phyloP scores from a whole-genome alignment of 1,140 invertebrate species.

The Brachionus plicatilis region DNA sequence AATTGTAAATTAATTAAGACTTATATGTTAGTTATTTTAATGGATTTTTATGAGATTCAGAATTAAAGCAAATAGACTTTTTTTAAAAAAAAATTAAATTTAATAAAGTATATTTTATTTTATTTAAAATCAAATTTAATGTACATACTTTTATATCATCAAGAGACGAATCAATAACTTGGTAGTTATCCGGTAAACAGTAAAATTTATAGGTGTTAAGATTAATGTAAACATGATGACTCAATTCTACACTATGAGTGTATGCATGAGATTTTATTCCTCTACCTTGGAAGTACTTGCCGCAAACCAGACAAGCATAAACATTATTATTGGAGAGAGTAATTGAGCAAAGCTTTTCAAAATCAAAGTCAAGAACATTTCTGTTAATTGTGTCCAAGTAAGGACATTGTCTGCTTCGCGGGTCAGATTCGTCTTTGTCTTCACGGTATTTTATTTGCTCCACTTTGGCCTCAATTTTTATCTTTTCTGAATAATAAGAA shows the following conservation, averaged over 20 bases:
- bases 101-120: no score
- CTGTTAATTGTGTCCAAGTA: conserved; percentile 93
- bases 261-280: conserved; percentile 97
- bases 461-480: conserved; percentile 1
- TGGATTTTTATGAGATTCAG: no score
- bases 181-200: conserved; percentile 98
- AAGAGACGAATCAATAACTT: conserved; percentile 96
- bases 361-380: conserved; percentile 97
- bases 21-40: no score
- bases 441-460: background rate
- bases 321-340: conserved; percentile 97
- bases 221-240: conserved; percentile 97
- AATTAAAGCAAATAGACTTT: no score
- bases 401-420: conserved; percentile 65
- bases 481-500: background rate
- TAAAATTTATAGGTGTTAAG: conserved; percentile 95
- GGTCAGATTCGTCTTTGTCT: background rate
- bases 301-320: conserved; percentile 98
- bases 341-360: conserved; percentile 98
- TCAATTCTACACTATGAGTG: conserved; percentile 91
- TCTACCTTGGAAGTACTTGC: conserved; percentile 95
- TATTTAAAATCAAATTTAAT: background rate
- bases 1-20: no score
- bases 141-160: conserved; percentile 80
- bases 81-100: no score